phyloP scores from a whole-genome alignment of 92 coral and sea anemone species.

The Zoanthus sansibaricus region DNA sequence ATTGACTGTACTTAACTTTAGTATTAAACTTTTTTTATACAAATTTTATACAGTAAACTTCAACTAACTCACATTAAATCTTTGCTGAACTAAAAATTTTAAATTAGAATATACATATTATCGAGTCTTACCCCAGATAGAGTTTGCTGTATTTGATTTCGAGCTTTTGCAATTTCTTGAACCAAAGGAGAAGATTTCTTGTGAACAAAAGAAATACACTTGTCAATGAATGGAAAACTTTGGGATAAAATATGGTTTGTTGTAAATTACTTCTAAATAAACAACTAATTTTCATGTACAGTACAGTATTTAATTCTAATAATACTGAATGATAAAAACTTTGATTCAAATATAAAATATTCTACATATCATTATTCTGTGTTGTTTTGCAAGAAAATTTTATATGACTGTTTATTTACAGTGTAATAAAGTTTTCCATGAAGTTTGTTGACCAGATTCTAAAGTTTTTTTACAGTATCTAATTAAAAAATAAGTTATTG shows the following conservation, averaged over 20 bases:
- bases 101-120: neutral
- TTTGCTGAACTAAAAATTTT: no score
- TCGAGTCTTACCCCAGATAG: slow-evolving; percentile 86
- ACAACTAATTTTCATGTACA: neutral
- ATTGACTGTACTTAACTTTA: no score
- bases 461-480: no score
- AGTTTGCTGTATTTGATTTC: slow-evolving; percentile 95
- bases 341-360: neutral
- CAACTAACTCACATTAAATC: no score
- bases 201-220: slow-evolving; percentile 37
- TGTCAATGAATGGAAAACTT: neutral
- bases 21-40: no score
- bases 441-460: no score
- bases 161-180: slow-evolving; percentile 95
- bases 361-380: no score
- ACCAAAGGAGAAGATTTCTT: slow-evolving; percentile 80
- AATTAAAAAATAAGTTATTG: no score
- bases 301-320: neutral
- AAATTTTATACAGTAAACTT: no score
- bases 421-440: no score
- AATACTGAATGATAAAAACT: neutral
- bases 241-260: neutral
- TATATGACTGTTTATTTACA: no score
- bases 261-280: neutral
- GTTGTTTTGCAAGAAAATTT: no score